phyloP scores from a whole-genome alignment of 1,140 invertebrate species.

The Caenorhabditis remanei region DNA sequence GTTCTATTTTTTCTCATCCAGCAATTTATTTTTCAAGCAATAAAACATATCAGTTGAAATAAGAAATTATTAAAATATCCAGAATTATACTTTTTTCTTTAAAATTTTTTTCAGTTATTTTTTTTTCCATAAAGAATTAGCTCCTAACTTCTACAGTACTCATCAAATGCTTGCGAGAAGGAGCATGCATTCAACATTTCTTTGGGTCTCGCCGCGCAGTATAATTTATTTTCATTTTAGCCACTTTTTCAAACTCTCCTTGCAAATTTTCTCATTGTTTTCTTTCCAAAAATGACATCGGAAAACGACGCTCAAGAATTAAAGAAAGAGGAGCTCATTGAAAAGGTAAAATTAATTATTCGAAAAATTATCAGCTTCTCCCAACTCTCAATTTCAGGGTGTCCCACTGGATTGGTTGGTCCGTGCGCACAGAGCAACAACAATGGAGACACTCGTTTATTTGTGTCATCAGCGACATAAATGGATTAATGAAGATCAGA shows the following conservation, averaged over 20 bases:
- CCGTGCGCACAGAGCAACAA: background rate
- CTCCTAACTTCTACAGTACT: no score
- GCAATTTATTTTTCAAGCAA: no score
- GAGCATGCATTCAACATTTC: background rate
- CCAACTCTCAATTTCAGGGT: background rate
- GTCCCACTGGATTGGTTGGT: constrained; percentile 4
- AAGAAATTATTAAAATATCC: no score
- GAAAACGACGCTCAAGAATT: background rate
- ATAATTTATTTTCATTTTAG: no score
- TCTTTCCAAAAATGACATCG: background rate
- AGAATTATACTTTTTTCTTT: no score
- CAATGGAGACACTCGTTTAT: background rate
- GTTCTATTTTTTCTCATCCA: no score
- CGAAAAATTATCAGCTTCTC: background rate
- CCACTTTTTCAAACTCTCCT: background rate
- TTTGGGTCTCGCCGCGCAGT: background rate
- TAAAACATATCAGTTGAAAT: no score
- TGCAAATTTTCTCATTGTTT: background rate
- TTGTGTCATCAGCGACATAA: constrained; percentile 16
- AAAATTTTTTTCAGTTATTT: no score
- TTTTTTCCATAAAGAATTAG: no score
- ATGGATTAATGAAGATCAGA: constrained; percentile 27
- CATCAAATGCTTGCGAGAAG: background rate
- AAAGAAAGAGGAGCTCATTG: background rate
- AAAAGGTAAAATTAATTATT: background rate